Percentiles rank a stretch among this genome's conserved stretches.
These are phyloP conservation scores for Eilema sororculum DNA, from an alignment of 2,888 invertebrate genomes.

Conservation along the genomic window DNA sequence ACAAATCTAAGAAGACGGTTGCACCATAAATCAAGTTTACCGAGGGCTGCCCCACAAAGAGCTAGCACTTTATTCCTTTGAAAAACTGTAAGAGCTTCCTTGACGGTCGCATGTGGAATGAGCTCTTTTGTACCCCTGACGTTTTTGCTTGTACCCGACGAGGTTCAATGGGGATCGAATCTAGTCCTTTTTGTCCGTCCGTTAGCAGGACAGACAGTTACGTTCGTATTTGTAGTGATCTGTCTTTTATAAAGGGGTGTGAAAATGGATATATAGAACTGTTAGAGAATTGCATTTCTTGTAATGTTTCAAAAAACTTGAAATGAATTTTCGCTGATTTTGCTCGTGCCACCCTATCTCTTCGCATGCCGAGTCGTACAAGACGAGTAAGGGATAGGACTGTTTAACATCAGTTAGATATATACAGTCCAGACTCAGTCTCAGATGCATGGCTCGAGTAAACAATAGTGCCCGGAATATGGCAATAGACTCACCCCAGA, in stretches of 20 bases:
- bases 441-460: too few relatives aligned
- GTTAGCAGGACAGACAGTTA: slow-evolving; percentile 26
- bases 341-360: too few relatives aligned
- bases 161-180: slow-evolving; percentile 52
- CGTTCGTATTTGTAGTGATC: slow-evolving; percentile 20
- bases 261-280: slow-evolving; percentile 9
- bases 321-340: too few relatives aligned
- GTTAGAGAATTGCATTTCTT: slow-evolving; percentile 10
- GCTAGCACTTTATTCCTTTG: slow-evolving; percentile 68
- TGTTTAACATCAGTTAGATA: too few relatives aligned
- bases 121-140: slow-evolving; percentile 66
- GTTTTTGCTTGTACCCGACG: slow-evolving; percentile 57
- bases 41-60: slow-evolving; percentile 59
- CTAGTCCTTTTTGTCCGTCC: slow-evolving; percentile 36
- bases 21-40: slow-evolving; percentile 75
- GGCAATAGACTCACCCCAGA: too few relatives aligned
- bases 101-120: slow-evolving; percentile 64
- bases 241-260: slow-evolving; percentile 16
- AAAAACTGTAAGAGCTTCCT: slow-evolving; percentile 73
- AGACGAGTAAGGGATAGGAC: too few relatives aligned
- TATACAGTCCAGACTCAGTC: too few relatives aligned
- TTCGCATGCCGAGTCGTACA: too few relatives aligned
- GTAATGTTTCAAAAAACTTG: background rate
- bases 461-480: too few relatives aligned
- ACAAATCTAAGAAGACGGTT: slow-evolving; percentile 68